These are phyloP conservation scores for Delichon dasypus DNA, from an alignment of 2,797 vertebrate genomes.

Conservation along the genomic window DNA sequence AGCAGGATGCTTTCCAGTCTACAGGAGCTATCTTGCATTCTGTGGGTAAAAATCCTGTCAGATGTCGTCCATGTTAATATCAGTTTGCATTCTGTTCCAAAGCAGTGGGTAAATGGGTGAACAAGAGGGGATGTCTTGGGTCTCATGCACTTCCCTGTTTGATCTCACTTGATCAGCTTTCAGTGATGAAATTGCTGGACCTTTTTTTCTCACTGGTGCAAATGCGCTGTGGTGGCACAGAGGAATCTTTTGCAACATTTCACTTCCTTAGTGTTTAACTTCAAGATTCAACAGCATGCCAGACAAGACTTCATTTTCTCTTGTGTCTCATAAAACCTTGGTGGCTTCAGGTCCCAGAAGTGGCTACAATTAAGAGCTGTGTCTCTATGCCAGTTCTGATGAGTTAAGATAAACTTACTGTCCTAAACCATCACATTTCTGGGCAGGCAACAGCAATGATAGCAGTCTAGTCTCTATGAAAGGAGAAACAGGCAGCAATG, in stretches of 20 bases:
- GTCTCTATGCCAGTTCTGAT: neutral
- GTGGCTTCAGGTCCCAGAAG: neutral
- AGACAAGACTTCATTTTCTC: neutral
- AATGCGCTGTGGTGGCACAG: neutral
- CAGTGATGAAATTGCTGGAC: neutral
- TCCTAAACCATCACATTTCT: neutral
- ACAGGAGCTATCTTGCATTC: conserved; percentile 44
- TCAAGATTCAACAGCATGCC: neutral
- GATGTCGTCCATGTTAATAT: neutral
- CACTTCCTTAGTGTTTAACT: neutral
- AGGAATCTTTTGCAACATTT: neutral
- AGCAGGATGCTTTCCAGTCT: conserved; percentile 43
- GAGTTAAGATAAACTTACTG: neutral
- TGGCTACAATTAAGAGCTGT: neutral
- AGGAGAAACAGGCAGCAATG: neutral
- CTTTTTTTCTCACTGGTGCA: neutral
- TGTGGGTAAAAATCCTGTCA: conserved; percentile 56
- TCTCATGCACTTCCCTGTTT: neutral
- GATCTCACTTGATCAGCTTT: neutral
- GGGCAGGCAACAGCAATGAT: neutral
- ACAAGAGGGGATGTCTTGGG: neutral
- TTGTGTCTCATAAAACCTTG: neutral
- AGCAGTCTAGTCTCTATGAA: neutral
- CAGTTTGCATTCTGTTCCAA: neutral
- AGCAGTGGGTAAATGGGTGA: neutral